These are phyloP conservation scores for Gambusia holbrooki DNA, from an alignment of 2,113 vertebrate genomes.

Conservation along the genomic window DNA sequence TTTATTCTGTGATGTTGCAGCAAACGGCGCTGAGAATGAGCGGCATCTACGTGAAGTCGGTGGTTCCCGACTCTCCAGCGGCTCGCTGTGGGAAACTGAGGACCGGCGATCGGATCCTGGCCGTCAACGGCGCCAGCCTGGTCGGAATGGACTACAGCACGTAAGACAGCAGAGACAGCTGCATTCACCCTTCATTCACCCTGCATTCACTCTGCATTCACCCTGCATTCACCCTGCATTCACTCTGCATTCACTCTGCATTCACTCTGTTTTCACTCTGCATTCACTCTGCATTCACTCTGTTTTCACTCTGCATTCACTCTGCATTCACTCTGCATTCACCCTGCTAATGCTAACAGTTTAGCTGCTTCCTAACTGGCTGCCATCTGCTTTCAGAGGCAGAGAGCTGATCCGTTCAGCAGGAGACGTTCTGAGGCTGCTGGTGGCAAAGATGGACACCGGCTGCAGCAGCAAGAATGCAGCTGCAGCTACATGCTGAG, in stretches of 20 bases:
- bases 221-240: too few relatives aligned
- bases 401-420: slow-evolving; percentile 78
- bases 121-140: slow-evolving; percentile 81
- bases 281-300: too few relatives aligned
- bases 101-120: slow-evolving; percentile 81
- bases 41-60: slow-evolving; percentile 82
- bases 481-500: slow-evolving; percentile 65
- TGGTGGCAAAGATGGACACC: slow-evolving; percentile 76
- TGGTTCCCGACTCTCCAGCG: slow-evolving; percentile 81
- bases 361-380: too few relatives aligned
- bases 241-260: too few relatives aligned
- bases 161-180: slow-evolving; percentile 54
- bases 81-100: slow-evolving; percentile 70
- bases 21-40: slow-evolving; percentile 75
- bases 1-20: slow-evolving; percentile 40
- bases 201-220: too few relatives aligned
- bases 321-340: too few relatives aligned
- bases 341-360: too few relatives aligned
- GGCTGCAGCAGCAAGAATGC: slow-evolving; percentile 33
- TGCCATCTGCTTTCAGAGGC: slow-evolving; percentile 59
- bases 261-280: too few relatives aligned
- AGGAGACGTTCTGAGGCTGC: slow-evolving; percentile 72
- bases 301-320: too few relatives aligned
- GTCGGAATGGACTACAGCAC: slow-evolving; percentile 80
- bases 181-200: too few relatives aligned